Evolutionary conservation across 2,113 vertebrate species (phyloP).

Genomic region (Phoxinus phoxinus): DNA sequence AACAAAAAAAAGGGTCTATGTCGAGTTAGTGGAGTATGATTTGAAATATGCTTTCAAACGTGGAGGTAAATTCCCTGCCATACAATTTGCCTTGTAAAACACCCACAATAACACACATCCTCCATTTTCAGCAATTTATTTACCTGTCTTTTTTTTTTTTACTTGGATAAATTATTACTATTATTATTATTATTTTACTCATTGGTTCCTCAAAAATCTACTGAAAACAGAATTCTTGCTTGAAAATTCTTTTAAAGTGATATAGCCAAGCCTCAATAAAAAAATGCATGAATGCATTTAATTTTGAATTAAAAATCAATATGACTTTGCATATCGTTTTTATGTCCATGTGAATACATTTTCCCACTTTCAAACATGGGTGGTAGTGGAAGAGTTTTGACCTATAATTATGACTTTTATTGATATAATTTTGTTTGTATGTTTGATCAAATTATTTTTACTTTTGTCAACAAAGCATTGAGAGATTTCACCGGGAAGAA

Average conservation of each 20-base stretch:
- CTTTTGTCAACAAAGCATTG: neutral
- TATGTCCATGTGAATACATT: neutral
- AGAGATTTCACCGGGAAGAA: neutral
- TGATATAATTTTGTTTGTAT: neutral
- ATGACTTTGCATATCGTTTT: neutral
- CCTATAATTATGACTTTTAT: neutral
- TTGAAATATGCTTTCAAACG: conserved; percentile 60
- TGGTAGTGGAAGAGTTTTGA: neutral
- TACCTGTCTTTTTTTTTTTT: too few species aligned
- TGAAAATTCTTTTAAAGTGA: neutral
- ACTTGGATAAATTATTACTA: too few species aligned
- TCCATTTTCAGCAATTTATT: neutral
- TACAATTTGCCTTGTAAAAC: neutral
- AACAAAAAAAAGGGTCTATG: conserved; percentile 49
- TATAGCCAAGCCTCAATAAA: neutral
- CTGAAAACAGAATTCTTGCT: neutral
- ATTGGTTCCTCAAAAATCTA: too few species aligned
- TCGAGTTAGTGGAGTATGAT: conserved; percentile 52
- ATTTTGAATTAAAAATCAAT: neutral
- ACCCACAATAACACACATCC: neutral
- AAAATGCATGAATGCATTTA: neutral
- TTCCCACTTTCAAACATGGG: neutral
- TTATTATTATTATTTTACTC: too few species aligned
- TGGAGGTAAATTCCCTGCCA: conserved; percentile 56
- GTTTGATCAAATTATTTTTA: neutral